Evolutionary conservation across 1,140 invertebrate genomes (phyloP).

Genomic region (Euglossa dilemma): DNA sequence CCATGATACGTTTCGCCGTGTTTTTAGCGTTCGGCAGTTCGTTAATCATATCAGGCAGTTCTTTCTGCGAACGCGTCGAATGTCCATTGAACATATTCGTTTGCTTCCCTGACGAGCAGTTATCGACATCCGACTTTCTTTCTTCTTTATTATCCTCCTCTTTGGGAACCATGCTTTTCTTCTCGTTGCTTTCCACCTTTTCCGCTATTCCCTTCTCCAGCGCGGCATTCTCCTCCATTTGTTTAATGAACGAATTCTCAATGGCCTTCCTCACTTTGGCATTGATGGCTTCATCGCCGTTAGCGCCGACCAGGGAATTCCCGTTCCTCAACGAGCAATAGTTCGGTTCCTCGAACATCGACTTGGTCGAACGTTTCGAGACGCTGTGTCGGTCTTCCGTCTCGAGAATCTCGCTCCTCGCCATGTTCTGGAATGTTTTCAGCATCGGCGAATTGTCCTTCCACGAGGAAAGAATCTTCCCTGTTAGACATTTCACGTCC

Average conservation of each 20-base stretch:
- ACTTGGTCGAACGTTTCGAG: slow-evolving; percentile 73
- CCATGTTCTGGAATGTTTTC: slow-evolving; percentile 72
- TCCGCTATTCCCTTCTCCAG: slow-evolving; percentile 2
- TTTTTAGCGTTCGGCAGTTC: slow-evolving; percentile 73
- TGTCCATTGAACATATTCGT: slow-evolving; percentile 47
- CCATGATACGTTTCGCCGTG: slow-evolving; percentile 80
- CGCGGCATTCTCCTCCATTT: slow-evolving; percentile 74
- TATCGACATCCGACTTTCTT: not conserved
- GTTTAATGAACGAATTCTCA: slow-evolving; percentile 79
- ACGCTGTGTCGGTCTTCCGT: slow-evolving; percentile 73
- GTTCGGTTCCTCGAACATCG: slow-evolving; percentile 76
- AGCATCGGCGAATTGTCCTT: slow-evolving; percentile 71
- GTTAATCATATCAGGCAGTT: slow-evolving; percentile 77
- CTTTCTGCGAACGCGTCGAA: slow-evolving; percentile 52
- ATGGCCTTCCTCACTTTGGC: slow-evolving; percentile 77
- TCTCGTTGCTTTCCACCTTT: not conserved
- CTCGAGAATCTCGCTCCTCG: slow-evolving; percentile 76
- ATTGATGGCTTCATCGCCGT: slow-evolving; percentile 63
- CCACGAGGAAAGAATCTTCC: slow-evolving; percentile 65
- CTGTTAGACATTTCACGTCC: slow-evolving; percentile 23
- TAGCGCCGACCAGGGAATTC: not conserved
- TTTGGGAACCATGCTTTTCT: not conserved
- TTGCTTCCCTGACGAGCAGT: slow-evolving; percentile 21
- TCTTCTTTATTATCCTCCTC: not conserved
- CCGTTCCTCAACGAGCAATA: slow-evolving; percentile 20